phyloP scores from a whole-genome alignment of 2,888 invertebrate genomes.

The Malthinus seriepunctatus region DNA sequence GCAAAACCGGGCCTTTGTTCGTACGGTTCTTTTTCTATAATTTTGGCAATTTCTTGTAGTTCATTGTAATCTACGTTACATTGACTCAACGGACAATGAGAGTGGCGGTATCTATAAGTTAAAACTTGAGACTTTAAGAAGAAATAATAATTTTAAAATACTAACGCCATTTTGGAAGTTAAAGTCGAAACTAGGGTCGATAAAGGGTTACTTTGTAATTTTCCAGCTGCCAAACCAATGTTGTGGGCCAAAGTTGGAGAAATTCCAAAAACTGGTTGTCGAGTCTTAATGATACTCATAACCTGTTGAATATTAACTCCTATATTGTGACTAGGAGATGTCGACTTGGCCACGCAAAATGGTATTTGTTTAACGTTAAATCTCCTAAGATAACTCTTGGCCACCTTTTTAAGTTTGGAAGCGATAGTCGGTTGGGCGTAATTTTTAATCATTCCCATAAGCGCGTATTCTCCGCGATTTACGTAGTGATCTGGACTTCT shows the following conservation, averaged over 20 bases:
- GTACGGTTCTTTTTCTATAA: slow-evolving; percentile 46
- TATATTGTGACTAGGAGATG: slow-evolving; percentile 66
- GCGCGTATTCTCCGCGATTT: neutral
- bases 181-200: slow-evolving; percentile 47
- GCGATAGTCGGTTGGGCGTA: slow-evolving; percentile 70
- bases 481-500: neutral
- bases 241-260: slow-evolving; percentile 54
- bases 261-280: slow-evolving; percentile 47
- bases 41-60: slow-evolving; percentile 50
- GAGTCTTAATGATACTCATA: slow-evolving; percentile 48
- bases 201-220: slow-evolving; percentile 44
- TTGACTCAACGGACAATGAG: slow-evolving; percentile 46
- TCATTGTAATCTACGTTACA: slow-evolving; percentile 48
- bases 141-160: slow-evolving; percentile 10
- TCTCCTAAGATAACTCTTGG: slow-evolving; percentile 56
- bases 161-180: slow-evolving; percentile 43
- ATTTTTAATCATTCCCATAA: slow-evolving; percentile 36
- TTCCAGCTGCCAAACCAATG: slow-evolving; percentile 52
- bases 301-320: slow-evolving; percentile 68
- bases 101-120: slow-evolving; percentile 26
- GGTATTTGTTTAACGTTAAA: slow-evolving; percentile 61
- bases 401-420: slow-evolving; percentile 66
- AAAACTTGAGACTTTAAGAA: neutral
- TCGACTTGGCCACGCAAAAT: slow-evolving; percentile 64
- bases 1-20: slow-evolving; percentile 35